phyloP scores from a whole-genome alignment of 1,140 invertebrate species.

The Bombus sylvicola region DNA sequence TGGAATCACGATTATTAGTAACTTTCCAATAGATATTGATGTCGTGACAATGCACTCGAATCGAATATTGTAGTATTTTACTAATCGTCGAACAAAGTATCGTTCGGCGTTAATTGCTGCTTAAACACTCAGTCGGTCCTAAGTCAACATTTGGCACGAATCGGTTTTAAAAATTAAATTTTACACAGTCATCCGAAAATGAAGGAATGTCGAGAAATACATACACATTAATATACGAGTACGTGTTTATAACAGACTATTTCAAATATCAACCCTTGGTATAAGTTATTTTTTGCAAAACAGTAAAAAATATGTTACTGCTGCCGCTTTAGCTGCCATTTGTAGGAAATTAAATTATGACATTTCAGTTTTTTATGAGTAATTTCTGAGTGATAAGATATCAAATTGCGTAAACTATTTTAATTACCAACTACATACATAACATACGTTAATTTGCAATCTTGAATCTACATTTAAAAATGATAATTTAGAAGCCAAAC shows the following conservation, averaged over 20 bases:
- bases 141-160: slow-evolving; percentile 3
- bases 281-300: background rate
- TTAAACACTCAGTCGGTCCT: slow-evolving; percentile 13
- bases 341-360: background rate
- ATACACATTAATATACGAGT: background rate
- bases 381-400: too few relatives aligned
- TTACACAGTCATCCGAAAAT: background rate
- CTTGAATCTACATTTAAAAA: too few relatives aligned
- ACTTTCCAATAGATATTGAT: background rate
- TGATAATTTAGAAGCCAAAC: too few relatives aligned
- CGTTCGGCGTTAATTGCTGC: slow-evolving; percentile 24
- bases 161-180: background rate
- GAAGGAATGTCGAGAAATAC: background rate
- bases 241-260: background rate
- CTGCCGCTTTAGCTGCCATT: background rate
- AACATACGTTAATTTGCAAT: too few relatives aligned
- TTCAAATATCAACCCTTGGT: too few relatives aligned
- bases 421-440: too few relatives aligned
- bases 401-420: too few relatives aligned
- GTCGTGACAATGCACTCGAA: background rate
- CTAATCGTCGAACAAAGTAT: slow-evolving; percentile 16
- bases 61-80: background rate
- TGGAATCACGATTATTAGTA: background rate
- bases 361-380: too few relatives aligned
- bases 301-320: background rate